Evolutionary conservation across 2,888 invertebrate species (phyloP), one percentile per base, ranked within the genome.

Genomic region (Phorcus lineatus): DNA sequence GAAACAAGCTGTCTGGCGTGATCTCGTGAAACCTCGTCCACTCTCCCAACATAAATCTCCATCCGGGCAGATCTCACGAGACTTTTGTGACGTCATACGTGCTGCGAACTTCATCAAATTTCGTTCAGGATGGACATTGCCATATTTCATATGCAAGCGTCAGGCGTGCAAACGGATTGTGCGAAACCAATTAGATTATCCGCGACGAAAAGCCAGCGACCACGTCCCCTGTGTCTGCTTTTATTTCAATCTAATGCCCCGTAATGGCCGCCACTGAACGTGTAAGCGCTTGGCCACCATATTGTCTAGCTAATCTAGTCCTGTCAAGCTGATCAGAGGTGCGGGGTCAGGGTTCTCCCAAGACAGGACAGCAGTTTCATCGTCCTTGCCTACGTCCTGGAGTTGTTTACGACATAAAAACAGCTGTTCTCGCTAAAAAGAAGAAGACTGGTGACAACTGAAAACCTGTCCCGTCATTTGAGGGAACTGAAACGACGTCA

Each of bases 21-120:
- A 17, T 70, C 36, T 40, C 31, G 70, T 19, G 70, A 70, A 40
- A 70, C 31, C 28, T 36, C 36, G 36, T 70, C 70, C 31, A 31
- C 19, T 70, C 36, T 70, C 40, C 54, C 19, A 53, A 19, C 76
- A 76, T 76, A 76, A 76, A 76, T 76, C 76, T 76, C 53, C 54
- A 76, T 76, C 76, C 55, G 54, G n/a, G 19, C 55, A 53, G 31
- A 76, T 76, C 76, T 76, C 76, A 55, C 76, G 76, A 76, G 76
- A 55, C 22, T 55, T 54, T 16, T 31, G 76, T 76, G 53, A 76
- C 76, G 76, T 76, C 76, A 76, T 55, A 55, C 28, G 55, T 70
- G 70, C 19, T 17, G 36, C 28, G 19, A 70, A 70, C 70, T 70
- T 70, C 70, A 70, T 70, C 70, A 70, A 36, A 36, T 70, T 70